Evolutionary conservation across 2,888 invertebrate genomes (phyloP), one percentile per base, ranked within the genome.

Genomic region (Salpingus planirostris): DNA sequence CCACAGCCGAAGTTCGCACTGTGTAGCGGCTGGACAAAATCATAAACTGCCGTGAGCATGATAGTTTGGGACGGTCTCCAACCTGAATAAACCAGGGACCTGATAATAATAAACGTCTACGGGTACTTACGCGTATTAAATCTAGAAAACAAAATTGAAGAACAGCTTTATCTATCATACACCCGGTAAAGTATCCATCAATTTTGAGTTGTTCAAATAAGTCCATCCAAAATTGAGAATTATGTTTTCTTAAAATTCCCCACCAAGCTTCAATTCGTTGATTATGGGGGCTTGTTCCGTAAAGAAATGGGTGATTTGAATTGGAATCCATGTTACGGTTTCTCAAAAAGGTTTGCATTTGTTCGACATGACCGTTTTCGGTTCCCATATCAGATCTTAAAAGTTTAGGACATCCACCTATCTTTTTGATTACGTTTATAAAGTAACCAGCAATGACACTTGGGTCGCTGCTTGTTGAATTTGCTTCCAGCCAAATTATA

Each of bases 311-410:
- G 10, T 6, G 18, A 6, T 8, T 18, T 18, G 10, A 5, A 5
- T 11, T 23, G 23, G 4, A 5, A 18, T 5, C 5, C 8, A 8
- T 18, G 18, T 18, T 18, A n/a, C n/a, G n/a, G 23, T 23, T 23
- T 23, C 23, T 11, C 5, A 23, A 23, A 8, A 23, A 4, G 5
- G 13, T 35, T 33, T 43, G 43, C 1, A 43, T 33, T 24, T 29
- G 27, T 31, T 35, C 34, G 10, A 35, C 30, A 26, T n/a, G 13
- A 14, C 25, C 28, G 15, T 44, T 46, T 33, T 43, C 43, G 6
- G 43, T 46, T 21, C 46, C 43, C 35, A 42, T 36, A 27, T 46
- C 40, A 22, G 25, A 11, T 13, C 43, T 30, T 11, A 43, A 13
- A 13, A 33, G 35, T 21, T 15, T 21, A 18, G 44, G 42, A 32